Percentiles rank a stretch among this genome's conserved stretches.
These are phyloP conservation scores for Megaptera novaeangliae DNA, from an alignment of 2,113 vertebrate genomes.

Conservation along the genomic window DNA sequence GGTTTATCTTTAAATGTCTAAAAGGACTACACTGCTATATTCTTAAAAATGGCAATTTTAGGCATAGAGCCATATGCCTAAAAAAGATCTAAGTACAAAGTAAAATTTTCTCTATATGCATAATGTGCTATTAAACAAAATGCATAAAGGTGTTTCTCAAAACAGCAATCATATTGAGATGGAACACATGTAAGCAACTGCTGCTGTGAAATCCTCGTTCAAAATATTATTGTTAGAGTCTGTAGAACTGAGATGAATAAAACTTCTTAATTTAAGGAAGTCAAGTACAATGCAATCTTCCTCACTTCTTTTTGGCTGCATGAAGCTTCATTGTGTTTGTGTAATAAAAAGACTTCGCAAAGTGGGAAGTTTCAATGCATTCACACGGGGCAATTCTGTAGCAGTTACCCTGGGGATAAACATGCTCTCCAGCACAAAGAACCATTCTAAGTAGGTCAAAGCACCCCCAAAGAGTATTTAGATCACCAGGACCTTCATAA, in stretches of 20 bases:
- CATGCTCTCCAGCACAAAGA: neutral
- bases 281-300: neutral
- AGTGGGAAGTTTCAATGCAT: neutral
- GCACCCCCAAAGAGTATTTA: neutral
- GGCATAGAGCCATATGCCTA: neutral
- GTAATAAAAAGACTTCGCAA: neutral
- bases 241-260: neutral
- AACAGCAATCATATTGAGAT: neutral
- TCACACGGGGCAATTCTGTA: neutral
- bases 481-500: conserved; percentile 43
- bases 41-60: neutral
- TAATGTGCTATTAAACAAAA: neutral
- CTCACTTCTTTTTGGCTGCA: conserved; percentile 7
- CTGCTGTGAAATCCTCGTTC: neutral
- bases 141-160: neutral
- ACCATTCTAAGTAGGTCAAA: conserved; percentile 1
- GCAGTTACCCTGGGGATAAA: conserved; percentile 37
- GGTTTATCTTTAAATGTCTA: neutral
- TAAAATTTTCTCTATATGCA: neutral
- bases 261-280: conserved; percentile 49
- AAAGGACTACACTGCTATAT: neutral
- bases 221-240: neutral
- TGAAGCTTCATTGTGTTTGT: neutral
- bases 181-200: neutral
- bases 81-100: neutral